These are phyloP conservation scores for Nylanderia fulva DNA, from an alignment of 1,140 invertebrate species.

Conservation along the genomic window DNA sequence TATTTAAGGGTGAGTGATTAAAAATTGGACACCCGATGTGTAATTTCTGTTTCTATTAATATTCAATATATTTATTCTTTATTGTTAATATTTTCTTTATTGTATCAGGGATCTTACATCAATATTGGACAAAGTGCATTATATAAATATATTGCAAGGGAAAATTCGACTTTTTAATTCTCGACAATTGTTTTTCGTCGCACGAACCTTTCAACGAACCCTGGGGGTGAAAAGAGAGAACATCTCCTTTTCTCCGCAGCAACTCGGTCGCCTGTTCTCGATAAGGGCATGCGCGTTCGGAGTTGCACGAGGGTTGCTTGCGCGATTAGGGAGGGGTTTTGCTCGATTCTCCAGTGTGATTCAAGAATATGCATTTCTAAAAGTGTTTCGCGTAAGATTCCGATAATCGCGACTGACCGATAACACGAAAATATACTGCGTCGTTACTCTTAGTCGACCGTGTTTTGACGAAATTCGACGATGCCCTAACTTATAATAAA, in stretches of 20 bases:
- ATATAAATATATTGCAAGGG: no score
- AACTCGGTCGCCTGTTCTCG: not conserved
- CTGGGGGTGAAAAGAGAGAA: slow-evolving; percentile 43
- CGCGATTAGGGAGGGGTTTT: slow-evolving; percentile 76
- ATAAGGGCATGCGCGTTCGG: slow-evolving; percentile 77
- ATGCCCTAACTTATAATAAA: slow-evolving; percentile 68
- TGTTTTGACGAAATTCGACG: not conserved
- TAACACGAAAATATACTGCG: slow-evolving; percentile 3
- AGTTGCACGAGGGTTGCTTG: slow-evolving; percentile 72
- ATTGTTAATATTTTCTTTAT: no score
- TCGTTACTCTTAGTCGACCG: not conserved
- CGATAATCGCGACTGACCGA: slow-evolving; percentile 12
- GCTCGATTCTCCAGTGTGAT: slow-evolving; percentile 71
- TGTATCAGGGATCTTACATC: no score
- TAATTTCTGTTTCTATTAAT: no score
- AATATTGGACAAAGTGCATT: no score
- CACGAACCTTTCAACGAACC: no score
- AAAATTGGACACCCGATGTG: no score
- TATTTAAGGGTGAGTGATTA: no score
- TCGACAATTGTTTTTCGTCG: not conserved
- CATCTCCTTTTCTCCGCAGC: slow-evolving; percentile 71
- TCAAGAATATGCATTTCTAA: slow-evolving; percentile 75
- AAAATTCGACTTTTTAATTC: slow-evolving; percentile 10
- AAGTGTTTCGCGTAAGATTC: slow-evolving; percentile 59
- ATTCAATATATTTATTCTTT: no score